phyloP scores from a whole-genome alignment of 2,888 invertebrate species.

The Hypercompe scribonia region DNA sequence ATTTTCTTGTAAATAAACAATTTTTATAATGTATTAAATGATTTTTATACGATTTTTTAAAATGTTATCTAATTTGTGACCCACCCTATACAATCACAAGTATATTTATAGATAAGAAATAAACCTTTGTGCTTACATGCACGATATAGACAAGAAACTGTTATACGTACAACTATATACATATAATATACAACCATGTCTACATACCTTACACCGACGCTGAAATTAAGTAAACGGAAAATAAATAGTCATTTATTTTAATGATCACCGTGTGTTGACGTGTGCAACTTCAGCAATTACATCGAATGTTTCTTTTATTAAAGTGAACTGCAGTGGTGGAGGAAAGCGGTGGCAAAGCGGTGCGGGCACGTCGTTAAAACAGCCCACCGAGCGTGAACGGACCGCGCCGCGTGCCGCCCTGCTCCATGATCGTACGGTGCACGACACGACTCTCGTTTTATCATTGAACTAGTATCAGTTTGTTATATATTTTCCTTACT shows the following conservation, averaged over 20 bases:
- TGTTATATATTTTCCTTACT: neutral
- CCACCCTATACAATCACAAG: too few species aligned
- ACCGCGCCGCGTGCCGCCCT: neutral
- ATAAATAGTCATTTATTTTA: slow-evolving; percentile 18
- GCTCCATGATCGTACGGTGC: slow-evolving; percentile 10
- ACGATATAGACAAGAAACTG: too few species aligned
- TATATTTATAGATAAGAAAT: too few species aligned
- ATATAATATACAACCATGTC: too few species aligned
- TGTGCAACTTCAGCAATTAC: slow-evolving; percentile 36
- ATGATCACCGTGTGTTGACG: slow-evolving; percentile 22
- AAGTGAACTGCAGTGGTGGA: slow-evolving; percentile 37
- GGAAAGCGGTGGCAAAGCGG: slow-evolving; percentile 25
- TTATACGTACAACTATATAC: too few species aligned
- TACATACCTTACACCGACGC: neutral
- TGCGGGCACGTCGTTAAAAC: slow-evolving; percentile 46
- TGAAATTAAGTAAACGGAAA: neutral
- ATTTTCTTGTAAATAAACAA: too few species aligned
- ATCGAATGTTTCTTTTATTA: slow-evolving; percentile 51
- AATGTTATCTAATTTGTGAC: too few species aligned
- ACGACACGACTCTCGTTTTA: neutral
- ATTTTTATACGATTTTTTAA: too few species aligned
- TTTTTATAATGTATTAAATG: too few species aligned
- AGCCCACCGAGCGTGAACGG: slow-evolving; percentile 46
- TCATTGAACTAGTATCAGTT: neutral
- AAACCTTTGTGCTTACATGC: too few species aligned